Evolutionary conservation across 1,140 invertebrate genomes (phyloP), one percentile per base, ranked within the genome.

Genomic region (Drosophila persimilis): DNA sequence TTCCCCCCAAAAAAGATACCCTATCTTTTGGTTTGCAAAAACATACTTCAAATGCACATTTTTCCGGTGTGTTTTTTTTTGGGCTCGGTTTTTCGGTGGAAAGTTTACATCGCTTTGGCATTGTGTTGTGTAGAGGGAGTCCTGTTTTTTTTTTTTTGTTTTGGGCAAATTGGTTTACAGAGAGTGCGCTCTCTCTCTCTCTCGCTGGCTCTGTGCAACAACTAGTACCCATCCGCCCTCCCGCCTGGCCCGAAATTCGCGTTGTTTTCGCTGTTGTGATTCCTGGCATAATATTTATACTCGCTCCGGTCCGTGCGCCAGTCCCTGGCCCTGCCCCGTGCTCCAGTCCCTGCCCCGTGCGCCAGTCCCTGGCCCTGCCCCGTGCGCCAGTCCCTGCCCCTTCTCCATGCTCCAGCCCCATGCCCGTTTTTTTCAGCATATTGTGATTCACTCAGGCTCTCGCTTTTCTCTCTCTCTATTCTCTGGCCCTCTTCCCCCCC

Each of bases 121-220:
- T 39, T 46, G 48, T 55, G 31, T 48, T 69, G 50, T 39, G 11
- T 39, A 11, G 35, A 39, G 13, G 35, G 11, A 1, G 48, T 46
- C 17, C 17, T 67, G 60, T 74, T 75, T 24, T 47, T 54, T 15
- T 44, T 47, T 46, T 67, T n/a, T n/a, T n/a, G n/a, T n/a, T n/a
- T 60, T 66, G 66, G 56, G 61, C 71, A 75, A 75, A 75, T 75
- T 75, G 71, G 73, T 74, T 75, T 67, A 67, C 73, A 75, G 56
- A 44, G 22, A 24, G 17, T 4, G 41, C 41, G 11, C 31, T 31
- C 29, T 3, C 35, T 13, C 35, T 22, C 13, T 11, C 3, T 13
- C 35, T 13, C 35, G 1, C 11, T 4, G 4, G 0, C 35, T 5
- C 9, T 4, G 11, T 13, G 7, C 29, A 7, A 29, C 29, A 29